Base-by-base conservation (phyloP, 2,888 invertebrate species). In the Cosmia pyralina region DNA sequence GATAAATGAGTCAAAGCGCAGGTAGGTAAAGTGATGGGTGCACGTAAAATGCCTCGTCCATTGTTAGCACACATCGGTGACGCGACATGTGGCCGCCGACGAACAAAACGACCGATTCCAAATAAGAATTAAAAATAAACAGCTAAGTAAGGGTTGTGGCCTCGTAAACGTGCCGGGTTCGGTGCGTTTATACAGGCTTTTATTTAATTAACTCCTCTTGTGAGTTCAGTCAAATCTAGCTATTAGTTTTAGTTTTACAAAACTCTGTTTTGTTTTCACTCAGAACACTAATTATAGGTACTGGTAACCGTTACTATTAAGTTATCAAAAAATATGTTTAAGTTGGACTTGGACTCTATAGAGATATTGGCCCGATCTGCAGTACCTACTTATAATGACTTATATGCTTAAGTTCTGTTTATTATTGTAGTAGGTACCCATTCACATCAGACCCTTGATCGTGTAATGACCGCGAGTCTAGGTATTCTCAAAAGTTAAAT, bases 61-160 rank as follows among this genome's bases (percentile, higher is more conserved):
- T 91, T 91, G 90, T 92, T 85, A 88, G 69, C 75, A 68, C 72
- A 87, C 87, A 89, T 90, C 88, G 85, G 86, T 84, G 90, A 83
- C 88, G 88, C 92, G 90, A 93, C 93, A 94, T 93, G 92, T 93
- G 92, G 92, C 88, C 90, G 87, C 85, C 90, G 88, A 86, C 89
- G 90, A 91, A 92, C 92, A 91, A 92, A 93, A 93, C 92, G 92
- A 89, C 90, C 89, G 88, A 89, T 90, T 91, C 88, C 84, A 89
- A 91, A 91, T 90, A 90, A 88, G 89, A 90, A 92, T 89, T 88
- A 89, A 90, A 92, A 91, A 87, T 86, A 88, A 85, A 88, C 85
- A 80, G 82, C 75, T 76, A 83, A 82, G 82, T 76, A 83, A 82
- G 82, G 77, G 82, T 85, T 83, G 82, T 76, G 83, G 83, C 79